Percentiles rank a stretch among this genome's conserved stretches.
These are phyloP conservation scores for Trichosurus vulpecula DNA, from an alignment of 2,797 vertebrate genomes.

Conservation along the genomic window DNA sequence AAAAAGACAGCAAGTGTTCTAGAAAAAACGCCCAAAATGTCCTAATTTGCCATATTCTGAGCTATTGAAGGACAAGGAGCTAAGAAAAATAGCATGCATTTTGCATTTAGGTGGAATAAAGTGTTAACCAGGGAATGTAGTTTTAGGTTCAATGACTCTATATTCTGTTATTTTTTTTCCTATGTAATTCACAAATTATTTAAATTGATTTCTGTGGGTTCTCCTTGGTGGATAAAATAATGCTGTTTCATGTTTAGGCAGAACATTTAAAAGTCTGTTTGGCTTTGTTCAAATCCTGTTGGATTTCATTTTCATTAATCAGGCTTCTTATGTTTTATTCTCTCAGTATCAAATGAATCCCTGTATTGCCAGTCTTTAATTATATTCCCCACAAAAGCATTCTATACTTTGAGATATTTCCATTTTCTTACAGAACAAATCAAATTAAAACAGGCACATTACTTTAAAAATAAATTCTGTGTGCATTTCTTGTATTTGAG, in stretches of 20 bases:
- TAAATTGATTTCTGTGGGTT: slow-evolving; percentile 22
- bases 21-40: neutral
- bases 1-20: neutral
- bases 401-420: neutral
- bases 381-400: slow-evolving; percentile 18
- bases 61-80: neutral
- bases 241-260: slow-evolving; percentile 8
- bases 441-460: neutral
- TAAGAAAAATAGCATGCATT: neutral
- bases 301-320: slow-evolving; percentile 51
- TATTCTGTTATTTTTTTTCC: neutral
- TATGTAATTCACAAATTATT: slow-evolving; percentile 9
- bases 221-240: slow-evolving; percentile 40
- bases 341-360: neutral
- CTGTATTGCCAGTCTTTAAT: slow-evolving; percentile 36
- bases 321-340: slow-evolving; percentile 48
- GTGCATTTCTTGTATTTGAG: neutral
- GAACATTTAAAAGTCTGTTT: slow-evolving; percentile 23
- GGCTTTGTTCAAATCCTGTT: slow-evolving; percentile 31
- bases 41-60: slow-evolving; percentile 7
- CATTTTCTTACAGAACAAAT: slow-evolving; percentile 32
- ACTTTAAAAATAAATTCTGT: neutral
- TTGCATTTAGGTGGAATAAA: slow-evolving; percentile 42
- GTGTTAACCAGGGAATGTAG: slow-evolving; percentile 1
- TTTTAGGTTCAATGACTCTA: neutral